Evolutionary conservation across 2,888 invertebrate genomes (phyloP).

Genomic region (Pandemis cinnamomeana): DNA sequence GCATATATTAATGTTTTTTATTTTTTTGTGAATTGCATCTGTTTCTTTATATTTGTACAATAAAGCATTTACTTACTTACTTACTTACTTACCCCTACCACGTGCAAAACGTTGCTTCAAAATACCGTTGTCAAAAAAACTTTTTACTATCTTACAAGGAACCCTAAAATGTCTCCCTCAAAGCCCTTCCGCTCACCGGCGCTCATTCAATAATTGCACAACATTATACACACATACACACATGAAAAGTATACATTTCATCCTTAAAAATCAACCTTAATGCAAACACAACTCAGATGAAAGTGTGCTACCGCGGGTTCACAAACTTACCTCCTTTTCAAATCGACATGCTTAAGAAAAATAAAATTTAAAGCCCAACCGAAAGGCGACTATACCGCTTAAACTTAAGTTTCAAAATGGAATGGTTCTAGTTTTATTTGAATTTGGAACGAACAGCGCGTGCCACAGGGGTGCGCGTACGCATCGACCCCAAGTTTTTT

Average conservation of each 20-base stretch:
- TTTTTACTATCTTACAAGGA: constrained; percentile 23
- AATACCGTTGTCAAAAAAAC: neutral
- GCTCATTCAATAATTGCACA: constrained; percentile 69
- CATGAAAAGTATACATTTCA: constrained; percentile 25
- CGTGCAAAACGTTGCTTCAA: too few species aligned
- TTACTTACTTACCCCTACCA: too few species aligned
- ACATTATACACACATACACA: constrained; percentile 43
- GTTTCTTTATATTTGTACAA: too few species aligned
- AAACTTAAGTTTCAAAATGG: constrained; percentile 44
- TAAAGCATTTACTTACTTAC: too few species aligned
- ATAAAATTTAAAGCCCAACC: constrained; percentile 22
- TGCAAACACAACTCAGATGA: accelerated
- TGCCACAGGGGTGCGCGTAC: constrained; percentile 79
- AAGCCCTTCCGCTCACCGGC: constrained; percentile 47
- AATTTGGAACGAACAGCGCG: constrained; percentile 62
- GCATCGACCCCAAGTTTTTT: constrained; percentile 69
- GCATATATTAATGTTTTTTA: too few species aligned
- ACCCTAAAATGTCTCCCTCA: constrained; percentile 47
- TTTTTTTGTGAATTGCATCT: too few species aligned
- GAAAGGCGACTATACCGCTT: neutral
- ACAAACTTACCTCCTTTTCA: constrained; percentile 12
- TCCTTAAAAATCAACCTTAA: constrained; percentile 44
- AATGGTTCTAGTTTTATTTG: constrained; percentile 31
- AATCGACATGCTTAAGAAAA: neutral
- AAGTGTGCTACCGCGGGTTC: constrained; percentile 25